Evolutionary conservation across 1,140 invertebrate species (phyloP), one percentile per base, ranked within the genome.

Genomic region (Leptinotarsa undecemlineata): DNA sequence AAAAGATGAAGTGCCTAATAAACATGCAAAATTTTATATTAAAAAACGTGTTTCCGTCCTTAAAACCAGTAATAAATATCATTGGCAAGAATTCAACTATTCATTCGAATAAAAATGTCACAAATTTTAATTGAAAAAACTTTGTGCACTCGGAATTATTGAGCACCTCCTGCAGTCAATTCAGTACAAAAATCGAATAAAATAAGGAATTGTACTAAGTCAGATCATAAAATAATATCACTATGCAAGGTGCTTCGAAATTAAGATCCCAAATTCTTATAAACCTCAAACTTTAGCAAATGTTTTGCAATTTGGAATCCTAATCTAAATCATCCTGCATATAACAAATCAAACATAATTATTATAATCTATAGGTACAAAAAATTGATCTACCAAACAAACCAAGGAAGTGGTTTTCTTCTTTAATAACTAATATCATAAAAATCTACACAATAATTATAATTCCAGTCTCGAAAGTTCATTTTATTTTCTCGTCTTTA

Each of bases 1-100:
- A 80, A 81, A 79, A 77, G 74, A 76, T 79, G 47, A 33, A 73
- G 76, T 81, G 79, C 78, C 78, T 79, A 75, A 76, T 74, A 26
- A 72, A 74, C 79, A 79, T 81, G 78, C 79, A 81, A 81, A 69
- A 79, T 81, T 71, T 75, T 78, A 78, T 80, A 57, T 78, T 66
- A 76, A 78, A 80, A 78, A 51, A 69, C 74, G 74, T 74, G 72
- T 76, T 51, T 79, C 75, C 76, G 76, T 78, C 72, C 74, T 78
- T 75, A 76, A 75, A 76, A 72, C 73, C 51, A 75, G 57, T 75
- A 74, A 64, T 79, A 72, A 74, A 72, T 77, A 74, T 74, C 64
- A 78, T 78, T 76, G 74, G 74, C 74, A 79, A 79, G 76, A 74
- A 73, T 63, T 73, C 20, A 33, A 61, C 51, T 47, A 76, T 48